Percentiles rank a stretch among this genome's conserved stretches.
Evolutionary conservation across 2,113 vertebrate species (phyloP).

Genomic region (Columba livia): DNA sequence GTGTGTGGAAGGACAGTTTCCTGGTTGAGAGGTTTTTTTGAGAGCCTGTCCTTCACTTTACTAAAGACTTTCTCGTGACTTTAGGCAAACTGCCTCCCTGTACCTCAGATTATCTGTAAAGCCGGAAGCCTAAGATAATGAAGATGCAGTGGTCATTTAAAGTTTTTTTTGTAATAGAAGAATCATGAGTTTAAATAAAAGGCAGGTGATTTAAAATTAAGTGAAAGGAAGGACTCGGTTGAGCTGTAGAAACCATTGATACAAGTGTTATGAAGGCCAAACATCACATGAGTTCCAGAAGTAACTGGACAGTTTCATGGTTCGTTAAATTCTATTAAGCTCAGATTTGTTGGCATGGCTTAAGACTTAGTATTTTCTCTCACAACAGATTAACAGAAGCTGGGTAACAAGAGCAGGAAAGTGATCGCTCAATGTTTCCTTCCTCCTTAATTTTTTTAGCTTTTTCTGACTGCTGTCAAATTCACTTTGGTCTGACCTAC

Average conservation of each 20-base stretch:
- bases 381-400: background rate
- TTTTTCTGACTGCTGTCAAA: background rate
- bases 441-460: background rate
- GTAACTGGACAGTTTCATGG: background rate
- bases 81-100: background rate
- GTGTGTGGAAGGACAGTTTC: background rate
- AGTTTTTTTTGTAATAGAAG: background rate
- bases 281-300: background rate
- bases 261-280: background rate
- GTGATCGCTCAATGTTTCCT: background rate
- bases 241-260: background rate
- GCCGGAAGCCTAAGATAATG: background rate
- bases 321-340: background rate
- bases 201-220: background rate
- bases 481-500: background rate
- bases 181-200: background rate
- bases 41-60: background rate
- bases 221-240: background rate
- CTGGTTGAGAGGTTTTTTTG: background rate
- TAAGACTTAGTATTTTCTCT: background rate
- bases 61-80: background rate
- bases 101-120: background rate
- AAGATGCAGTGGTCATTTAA: background rate
- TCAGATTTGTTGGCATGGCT: background rate
- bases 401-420: background rate